Conservation (phyloP, 2,888 invertebrate species). For the Malthinus flaveolus region DNA sequence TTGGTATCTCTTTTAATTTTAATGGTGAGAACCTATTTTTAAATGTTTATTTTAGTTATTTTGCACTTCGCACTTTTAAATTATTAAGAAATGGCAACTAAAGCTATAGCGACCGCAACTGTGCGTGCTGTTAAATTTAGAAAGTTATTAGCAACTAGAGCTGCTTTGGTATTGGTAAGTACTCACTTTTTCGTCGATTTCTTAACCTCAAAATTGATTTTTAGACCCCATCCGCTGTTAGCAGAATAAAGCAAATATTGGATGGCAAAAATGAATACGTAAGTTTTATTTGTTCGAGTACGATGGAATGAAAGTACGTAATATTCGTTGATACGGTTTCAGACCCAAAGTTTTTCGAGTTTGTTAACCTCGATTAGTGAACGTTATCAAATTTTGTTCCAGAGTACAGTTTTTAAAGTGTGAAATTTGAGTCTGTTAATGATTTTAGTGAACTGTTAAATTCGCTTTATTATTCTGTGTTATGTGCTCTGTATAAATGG, state of each 20-base stretch:
- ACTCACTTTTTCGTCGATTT: not conserved
- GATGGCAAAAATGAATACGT: conserved; percentile 72
- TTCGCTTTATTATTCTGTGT: too few relatives aligned
- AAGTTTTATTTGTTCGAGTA: conserved; percentile 45
- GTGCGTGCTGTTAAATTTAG: conserved; percentile 84
- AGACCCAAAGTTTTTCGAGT: too few relatives aligned
- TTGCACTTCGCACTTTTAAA: too few relatives aligned
- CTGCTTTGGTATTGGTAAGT: conserved; percentile 73
- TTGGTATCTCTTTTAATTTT: too few relatives aligned
- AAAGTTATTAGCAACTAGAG: conserved; percentile 76
- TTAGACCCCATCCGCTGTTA: conserved; percentile 81
- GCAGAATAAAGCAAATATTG: conserved; percentile 81
- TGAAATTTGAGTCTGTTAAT: not conserved
- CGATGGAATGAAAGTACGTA: not conserved
- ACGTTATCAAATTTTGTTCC: not conserved
- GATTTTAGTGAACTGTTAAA: too few relatives aligned
- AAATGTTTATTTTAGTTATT: too few relatives aligned
- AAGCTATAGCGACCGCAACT: conserved; percentile 82
- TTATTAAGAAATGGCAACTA: conserved; percentile 68
- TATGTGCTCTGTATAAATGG: not conserved
- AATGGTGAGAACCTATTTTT: too few relatives aligned
- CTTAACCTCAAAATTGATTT: conserved; percentile 39
- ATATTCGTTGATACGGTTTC: too few relatives aligned
- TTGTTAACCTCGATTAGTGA: too few relatives aligned
- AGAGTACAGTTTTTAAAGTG: too few relatives aligned